phyloP scores from a whole-genome alignment of 2,113 vertebrate species.

The Myanophis thanlyinensis region DNA sequence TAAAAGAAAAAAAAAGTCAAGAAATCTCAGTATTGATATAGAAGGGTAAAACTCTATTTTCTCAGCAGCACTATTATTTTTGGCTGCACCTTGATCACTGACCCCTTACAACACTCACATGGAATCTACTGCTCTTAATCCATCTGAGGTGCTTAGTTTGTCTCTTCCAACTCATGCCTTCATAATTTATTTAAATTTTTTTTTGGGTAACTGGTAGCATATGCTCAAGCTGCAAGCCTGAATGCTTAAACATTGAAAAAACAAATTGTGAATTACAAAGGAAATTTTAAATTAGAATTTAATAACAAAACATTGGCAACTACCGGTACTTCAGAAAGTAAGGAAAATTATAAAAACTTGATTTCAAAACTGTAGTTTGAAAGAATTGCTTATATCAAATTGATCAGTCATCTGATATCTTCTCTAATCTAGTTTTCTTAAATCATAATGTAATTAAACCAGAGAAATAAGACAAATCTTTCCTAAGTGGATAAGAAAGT shows the following conservation, averaged over 20 bases:
- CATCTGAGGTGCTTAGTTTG: not conserved
- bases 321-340: not conserved
- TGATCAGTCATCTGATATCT: not conserved
- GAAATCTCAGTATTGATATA: not conserved
- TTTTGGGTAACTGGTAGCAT: not conserved
- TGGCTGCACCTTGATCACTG: not conserved
- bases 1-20: not conserved
- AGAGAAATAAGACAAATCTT: not conserved
- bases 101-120: not conserved
- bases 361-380: not conserved
- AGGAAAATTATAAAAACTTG: not conserved
- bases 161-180: not conserved
- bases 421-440: not conserved
- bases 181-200: not conserved
- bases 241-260: conserved; percentile 12
- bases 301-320: not conserved
- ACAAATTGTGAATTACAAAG: conserved; percentile 1
- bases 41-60: not conserved
- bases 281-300: not conserved
- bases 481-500: not conserved
- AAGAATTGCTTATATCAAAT: not conserved
- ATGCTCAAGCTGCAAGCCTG: not conserved
- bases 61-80: not conserved
- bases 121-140: not conserved
- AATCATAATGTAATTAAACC: not conserved